Evolutionary conservation across 2,888 invertebrate genomes (phyloP), one percentile per base, ranked within the genome.

Genomic region (Amiota mariae): DNA sequence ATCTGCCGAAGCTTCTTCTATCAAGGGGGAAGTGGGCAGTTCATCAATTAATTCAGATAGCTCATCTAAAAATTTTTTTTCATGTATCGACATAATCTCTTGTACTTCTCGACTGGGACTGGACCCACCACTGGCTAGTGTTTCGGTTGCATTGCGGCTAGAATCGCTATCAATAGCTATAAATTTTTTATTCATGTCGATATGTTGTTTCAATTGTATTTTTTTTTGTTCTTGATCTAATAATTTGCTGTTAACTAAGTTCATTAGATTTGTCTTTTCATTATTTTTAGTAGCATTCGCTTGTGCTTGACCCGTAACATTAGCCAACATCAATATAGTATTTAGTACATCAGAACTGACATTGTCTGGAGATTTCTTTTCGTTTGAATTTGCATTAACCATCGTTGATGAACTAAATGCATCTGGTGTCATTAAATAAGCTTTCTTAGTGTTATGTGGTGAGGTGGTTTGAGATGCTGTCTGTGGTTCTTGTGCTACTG

Each of bases 91-190:
- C 88, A 97, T 91, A 80, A 97, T 97, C 90, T 97, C 95, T 87
- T 96, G 94, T 24, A 97, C 97, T 90, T 97, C 97, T 24, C 96
- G 92, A 84, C 96, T 96, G 8, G 97, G 96, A 88, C 96, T 96
- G 75, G 96, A 96, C 13, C 95, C 95, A n/a, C 94, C 95, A 71
- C 96, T 96, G 1, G 94, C 93, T 79, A 92, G 75, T 71, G 87
- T 88, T 46, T 88, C 89, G 3, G 79, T 49, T 18, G 82, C 79
- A 78, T 80, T 87, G 9, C 88, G 85, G 36, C 84, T 85, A 13
- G 87, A 82, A 80, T 87, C 87, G 51, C 80, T 82, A 72, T 88
- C 88, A 66, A 88, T 88, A 8, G 88, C 81, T 76, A 81, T 72
- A 74, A 88, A 89, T 72, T 88, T 88, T 67, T 89, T 88, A 24